These are phyloP conservation scores for Idaea biselata DNA, from an alignment of 2,888 invertebrate species.

Conservation along the genomic window DNA sequence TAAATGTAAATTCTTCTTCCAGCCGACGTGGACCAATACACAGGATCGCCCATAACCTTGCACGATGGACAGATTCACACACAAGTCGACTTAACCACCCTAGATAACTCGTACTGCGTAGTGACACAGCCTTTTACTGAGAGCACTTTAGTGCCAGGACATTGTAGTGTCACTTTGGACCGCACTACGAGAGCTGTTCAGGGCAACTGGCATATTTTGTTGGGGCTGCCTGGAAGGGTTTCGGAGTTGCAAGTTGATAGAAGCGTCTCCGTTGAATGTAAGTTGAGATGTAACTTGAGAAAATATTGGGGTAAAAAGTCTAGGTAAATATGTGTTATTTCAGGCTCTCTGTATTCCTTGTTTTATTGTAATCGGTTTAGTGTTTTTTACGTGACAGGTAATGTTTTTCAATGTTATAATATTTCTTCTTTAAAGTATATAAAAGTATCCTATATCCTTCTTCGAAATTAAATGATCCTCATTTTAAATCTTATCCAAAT, in stretches of 20 bases:
- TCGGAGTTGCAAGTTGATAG: conserved; percentile 58
- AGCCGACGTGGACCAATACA: conserved; percentile 35
- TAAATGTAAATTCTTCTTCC: conserved; percentile 16
- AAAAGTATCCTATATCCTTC: too few species aligned
- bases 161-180: conserved; percentile 61
- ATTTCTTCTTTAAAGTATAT: too few species aligned
- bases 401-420: too few species aligned
- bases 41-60: conserved; percentile 45
- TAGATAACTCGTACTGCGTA: conserved; percentile 59
- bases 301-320: neutral
- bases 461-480: too few species aligned
- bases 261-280: conserved; percentile 60
- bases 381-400: too few species aligned
- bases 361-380: too few species aligned
- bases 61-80: conserved; percentile 51
- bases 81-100: conserved; percentile 45
- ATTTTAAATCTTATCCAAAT: too few species aligned
- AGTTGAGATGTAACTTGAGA: conserved; percentile 15
- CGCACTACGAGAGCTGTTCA: conserved; percentile 65
- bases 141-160: conserved; percentile 60
- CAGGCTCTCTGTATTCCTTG: too few species aligned
- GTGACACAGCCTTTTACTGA: conserved; percentile 67
- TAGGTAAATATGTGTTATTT: too few species aligned
- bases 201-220: conserved; percentile 67
- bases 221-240: conserved; percentile 68